Evolutionary conservation across 37 sponge, comb jelly and placozoan species (phyloP), one percentile per base, ranked within the genome.

Genomic region (Ephydatia muelleri): DNA sequence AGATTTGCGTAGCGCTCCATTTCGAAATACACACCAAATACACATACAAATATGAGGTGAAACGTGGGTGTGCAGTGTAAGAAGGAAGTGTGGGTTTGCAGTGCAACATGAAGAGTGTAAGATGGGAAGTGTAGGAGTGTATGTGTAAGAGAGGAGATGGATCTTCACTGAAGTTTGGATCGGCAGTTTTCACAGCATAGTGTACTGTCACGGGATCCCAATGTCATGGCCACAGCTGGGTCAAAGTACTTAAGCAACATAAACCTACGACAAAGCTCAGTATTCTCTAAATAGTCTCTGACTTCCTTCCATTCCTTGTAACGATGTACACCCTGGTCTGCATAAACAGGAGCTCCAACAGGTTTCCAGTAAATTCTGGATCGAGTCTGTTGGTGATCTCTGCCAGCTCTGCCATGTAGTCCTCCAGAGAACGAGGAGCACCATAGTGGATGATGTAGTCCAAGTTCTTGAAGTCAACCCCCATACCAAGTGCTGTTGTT

Each of bases 281-380:
- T 43, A 48, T 85, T 85, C 36, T 85, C 79, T 19, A 85, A 31
- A 71, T 78, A 85, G 9, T 35, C 21, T 31, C 86, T 39, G 0
- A 85, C 86, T 48, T 70, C 73, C 21, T 39, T 39, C 27, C n/a
- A 11, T 38, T 75, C 84, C 22, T 12, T 29, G 38, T 84, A 14
- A 21, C 47, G 37, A 13, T 38, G 65, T 67, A 21, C 35, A 76
- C 30, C 33, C 11, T 11, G 68, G 43, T 76, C 77, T 9, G 65
- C 37, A 72, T 40, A 68, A 16, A 78, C 16, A 21, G 85, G 85
- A 73, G 40, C 38, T 26, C 83, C 84, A 40, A 0, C 5, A 25
- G 88, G 83, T 38, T 65, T 88, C 88, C 88, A 82, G 70, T 74
- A 82, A 26, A 88, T 70, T 57, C 66, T 31, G 0, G 88, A 88